Base-by-base conservation (phyloP, 2,797 vertebrate species). In the Trachurus trachurus region DNA sequence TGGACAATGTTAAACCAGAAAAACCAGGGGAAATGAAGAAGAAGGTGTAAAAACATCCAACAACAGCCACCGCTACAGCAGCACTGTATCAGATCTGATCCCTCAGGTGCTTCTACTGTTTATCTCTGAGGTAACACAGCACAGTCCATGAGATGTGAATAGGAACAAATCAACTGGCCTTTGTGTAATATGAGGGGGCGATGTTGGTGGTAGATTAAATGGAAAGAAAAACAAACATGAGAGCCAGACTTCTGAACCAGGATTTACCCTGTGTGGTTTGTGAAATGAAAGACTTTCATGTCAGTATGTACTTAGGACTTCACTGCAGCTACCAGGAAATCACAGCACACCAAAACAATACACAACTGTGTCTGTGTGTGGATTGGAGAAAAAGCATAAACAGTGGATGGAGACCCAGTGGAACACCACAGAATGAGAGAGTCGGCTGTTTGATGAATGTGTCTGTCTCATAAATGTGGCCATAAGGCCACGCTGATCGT, bases 311-410 rank as follows among this genome's bases (percentile, higher is more conserved):
- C 61, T 79, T 39, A 26, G 26, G 62, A 79, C 68, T 81, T 80
- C 10, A 83, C 77, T 58, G 42, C 67, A 83, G 82, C 72, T 72
- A 85, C 71, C 73, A 67, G 76, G 75, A 88, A 83, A 71, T 86
- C 61, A 60, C 71, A 70, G 66, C 60, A 78, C 56, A 47, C 31
- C 16, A 54, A 77, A 74, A 84, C 86, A 88, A 85, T 67, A 74
- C 37, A 40, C 31, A 47, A 75, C 64, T 85, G 52, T 45, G 72
- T 34, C 1, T 26, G 26, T 50, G 50, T 66, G 40, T 39, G 53
- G 34, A 78, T 57, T 49, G 12, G 15, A 64, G 66, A 71, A 68
- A 81, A 80, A 12, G 59, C 53, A 66, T 53, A 47, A 76, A 26
- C 45, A 74, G 66, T 82, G 66, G 54, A 76, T 49, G 66, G 53